Base-by-base conservation (phyloP, 2,113 vertebrate genomes). In the Erythrocercus mccallii region DNA sequence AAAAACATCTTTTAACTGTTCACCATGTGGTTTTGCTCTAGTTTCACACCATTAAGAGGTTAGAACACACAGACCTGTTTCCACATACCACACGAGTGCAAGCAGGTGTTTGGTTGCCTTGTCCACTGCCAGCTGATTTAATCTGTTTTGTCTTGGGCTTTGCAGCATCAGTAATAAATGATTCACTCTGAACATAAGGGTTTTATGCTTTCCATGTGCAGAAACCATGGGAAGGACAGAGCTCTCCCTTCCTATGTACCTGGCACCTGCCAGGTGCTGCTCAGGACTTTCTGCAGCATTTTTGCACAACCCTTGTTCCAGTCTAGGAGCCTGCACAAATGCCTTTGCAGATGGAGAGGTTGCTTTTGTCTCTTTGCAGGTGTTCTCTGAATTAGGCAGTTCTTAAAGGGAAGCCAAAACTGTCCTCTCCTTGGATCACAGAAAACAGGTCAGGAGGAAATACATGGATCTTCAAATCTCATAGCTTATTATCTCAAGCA, bases 71-170 rank as follows among this genome's bases (percentile, higher is more conserved):
- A 95, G 69, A 25, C 40, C 40, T 44, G 2, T n/a, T 86, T 74
- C 58, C 0, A 0, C 58, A 40, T 3, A 2, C 56, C 42, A 23
- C 74, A 25, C 22, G 83, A 76, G 8, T 37, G 50, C 58, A 78
- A 93, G 77, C 53, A 94, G 89, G 83, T 92, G 60, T 76, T 81
- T 84, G 38, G 37, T 20, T 2, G 2, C 44, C 70, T 42, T 79
- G 86, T 64, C 78, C 79, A 54, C 76, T 91, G 92, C 77, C 89
- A 92, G 53, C 78, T 89, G 79, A 92, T 92, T 84, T 83, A 5
- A 61, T 77, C 66, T 61, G 58, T 88, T 90, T 89, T 74, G 42
- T 96, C 83, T 70, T 28, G 61, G 57, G 54, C 64, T 86, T 71
- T 70, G 58, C 22, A 92, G 93, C 31, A 66, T 38, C 54, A 54